phyloP scores from a whole-genome alignment of 2,113 vertebrate species.

The Cinclus mexicanus region DNA sequence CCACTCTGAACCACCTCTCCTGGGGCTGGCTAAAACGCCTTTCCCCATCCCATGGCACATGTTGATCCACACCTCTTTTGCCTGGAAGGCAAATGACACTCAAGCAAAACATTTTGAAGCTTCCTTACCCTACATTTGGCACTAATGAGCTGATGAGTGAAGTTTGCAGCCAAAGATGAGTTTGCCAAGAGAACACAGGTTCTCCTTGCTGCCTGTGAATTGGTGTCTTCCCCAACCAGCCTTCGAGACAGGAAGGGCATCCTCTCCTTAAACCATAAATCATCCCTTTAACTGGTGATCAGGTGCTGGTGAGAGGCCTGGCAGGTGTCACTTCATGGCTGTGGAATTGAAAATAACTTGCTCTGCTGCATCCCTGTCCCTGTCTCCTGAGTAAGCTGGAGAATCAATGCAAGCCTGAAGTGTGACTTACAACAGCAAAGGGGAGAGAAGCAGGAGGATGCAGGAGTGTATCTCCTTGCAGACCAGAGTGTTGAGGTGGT shows the following conservation, averaged over 20 bases:
- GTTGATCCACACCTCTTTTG: rapidly evolving
- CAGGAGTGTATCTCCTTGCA: conserved; percentile 2
- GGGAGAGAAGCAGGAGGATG: not conserved
- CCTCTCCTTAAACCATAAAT: conserved; percentile 27
- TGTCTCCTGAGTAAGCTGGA: not conserved
- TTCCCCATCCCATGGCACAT: not conserved
- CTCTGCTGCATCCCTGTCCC: not conserved
- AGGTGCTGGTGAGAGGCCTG: conserved; percentile 37
- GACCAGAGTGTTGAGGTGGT: not conserved
- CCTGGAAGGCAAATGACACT: not conserved
- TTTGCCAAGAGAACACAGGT: not conserved
- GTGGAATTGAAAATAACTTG: not conserved
- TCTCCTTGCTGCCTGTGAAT: not conserved
- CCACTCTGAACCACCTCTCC: not conserved
- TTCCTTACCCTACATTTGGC: not conserved
- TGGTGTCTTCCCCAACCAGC: not conserved
- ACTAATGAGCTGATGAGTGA: not conserved
- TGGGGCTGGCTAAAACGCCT: not conserved
- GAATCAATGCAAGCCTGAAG: not conserved
- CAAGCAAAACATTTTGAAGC: not conserved
- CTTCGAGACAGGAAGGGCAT: not conserved
- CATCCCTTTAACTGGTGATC: conserved; percentile 56
- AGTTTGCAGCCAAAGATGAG: not conserved
- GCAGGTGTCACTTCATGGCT: conserved; percentile 27
- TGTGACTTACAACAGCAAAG: not conserved